Base-by-base conservation (phyloP, 2,888 invertebrate genomes). In the Hydropsyche betteni region DNA sequence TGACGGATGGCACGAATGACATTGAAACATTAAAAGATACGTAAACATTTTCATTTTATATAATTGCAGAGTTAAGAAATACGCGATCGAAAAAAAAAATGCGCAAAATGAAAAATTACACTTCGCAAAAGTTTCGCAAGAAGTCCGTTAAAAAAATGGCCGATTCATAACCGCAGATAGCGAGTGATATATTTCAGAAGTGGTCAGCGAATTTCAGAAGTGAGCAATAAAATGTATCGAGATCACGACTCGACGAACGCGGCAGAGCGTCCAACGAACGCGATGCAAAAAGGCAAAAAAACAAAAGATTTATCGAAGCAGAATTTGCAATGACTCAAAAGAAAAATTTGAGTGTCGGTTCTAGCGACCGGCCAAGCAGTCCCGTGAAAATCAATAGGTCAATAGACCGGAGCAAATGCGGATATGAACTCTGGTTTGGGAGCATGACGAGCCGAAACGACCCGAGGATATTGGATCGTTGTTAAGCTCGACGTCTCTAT, bases 381-480 rank as follows among this genome's bases (percentile, higher is more conserved):
- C 64, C 64, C 34, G 64, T 36, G 64, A 64, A 64, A 72, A 55
- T 72, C 72, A 72, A 72, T 72, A 58, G 72, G 72, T 72, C 72
- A 72, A 72, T 72, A 72, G 72, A 72, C 72, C 55, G 58, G 36
- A 58, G 36, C 34, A 72, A 72, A 72, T 72, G 72, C 72, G 72
- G 72, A 72, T 72, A 72, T 72, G 72, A 72, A 72, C 72, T 61
- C 58, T 55, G 61, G 55, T n/a, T 44, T 12, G 55, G 72, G 8
- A 72, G 12, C 72, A 38, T 61, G 72, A 72, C 55, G 34, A 72
- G 70, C 33, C 34, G 33, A 53, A 70, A 70, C 12, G 7, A 34
- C 36, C 36, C 36, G 10, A 64, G 64, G 64, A 64, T 64, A 64
- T 64, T 64, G 34, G 34, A 36, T 64, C 36, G 36, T 34, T 36